Percentiles rank a stretch among this genome's conserved stretches.
Conservation (phyloP, 1,140 invertebrate species). For the Eufriesea mexicana region DNA sequence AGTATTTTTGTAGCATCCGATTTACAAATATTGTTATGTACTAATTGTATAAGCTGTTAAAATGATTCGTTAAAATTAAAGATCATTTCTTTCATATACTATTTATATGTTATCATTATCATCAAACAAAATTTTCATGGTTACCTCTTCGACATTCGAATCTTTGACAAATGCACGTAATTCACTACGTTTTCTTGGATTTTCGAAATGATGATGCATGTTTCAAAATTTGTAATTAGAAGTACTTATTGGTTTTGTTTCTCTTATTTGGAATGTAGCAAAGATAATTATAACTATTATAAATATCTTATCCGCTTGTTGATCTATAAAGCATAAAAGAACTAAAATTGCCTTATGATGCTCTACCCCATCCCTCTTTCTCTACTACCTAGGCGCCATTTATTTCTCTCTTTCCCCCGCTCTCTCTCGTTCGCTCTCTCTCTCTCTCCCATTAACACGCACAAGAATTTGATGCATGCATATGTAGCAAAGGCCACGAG, state of each 20-base stretch:
- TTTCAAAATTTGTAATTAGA: background rate
- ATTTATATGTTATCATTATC: background rate
- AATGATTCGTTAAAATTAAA: conserved; percentile 5
- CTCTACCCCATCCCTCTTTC: no score
- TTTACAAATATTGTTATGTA: conserved; percentile 60
- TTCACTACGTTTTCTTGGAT: conserved; percentile 1
- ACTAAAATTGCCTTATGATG: background rate
- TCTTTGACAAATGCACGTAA: conserved; percentile 56
- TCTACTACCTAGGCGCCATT: no score
- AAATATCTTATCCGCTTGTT: background rate
- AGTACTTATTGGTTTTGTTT: background rate
- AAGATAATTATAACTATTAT: background rate
- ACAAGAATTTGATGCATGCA: no score
- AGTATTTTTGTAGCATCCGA: conserved; percentile 66
- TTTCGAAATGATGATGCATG: conserved; percentile 37
- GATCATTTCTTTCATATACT: background rate
- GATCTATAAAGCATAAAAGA: background rate
- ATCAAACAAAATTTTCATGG: background rate
- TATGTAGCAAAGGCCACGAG: no score
- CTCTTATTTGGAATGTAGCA: background rate
- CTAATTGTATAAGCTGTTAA: conserved; percentile 68
- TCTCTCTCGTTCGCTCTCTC: no score
- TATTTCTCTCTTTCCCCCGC: no score
- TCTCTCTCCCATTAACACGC: no score
- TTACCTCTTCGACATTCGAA: conserved; percentile 55